phyloP scores from a whole-genome alignment of 2,888 invertebrate genomes.

The Stenoptilia bipunctidactyla region DNA sequence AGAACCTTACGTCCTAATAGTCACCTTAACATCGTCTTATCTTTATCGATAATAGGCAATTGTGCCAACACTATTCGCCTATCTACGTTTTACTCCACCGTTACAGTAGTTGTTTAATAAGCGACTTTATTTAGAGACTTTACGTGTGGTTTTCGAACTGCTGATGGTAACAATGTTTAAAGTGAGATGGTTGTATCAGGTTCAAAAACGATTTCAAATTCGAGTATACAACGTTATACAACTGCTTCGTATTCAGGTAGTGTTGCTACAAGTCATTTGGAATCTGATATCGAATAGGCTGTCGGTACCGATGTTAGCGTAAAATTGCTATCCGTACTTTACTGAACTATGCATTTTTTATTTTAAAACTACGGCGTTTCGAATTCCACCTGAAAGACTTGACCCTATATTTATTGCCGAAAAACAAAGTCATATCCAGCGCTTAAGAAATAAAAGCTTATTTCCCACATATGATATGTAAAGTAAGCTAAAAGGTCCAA shows the following conservation, averaged over 20 bases:
- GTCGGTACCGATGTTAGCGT: background rate
- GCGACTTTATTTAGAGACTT: background rate
- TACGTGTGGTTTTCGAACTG: too few relatives aligned
- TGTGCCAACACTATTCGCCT: slow-evolving; percentile 33
- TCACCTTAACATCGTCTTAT: slow-evolving; percentile 36
- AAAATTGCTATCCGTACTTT: too few relatives aligned
- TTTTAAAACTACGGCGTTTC: too few relatives aligned
- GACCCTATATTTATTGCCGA: too few relatives aligned
- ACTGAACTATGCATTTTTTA: too few relatives aligned
- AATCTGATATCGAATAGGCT: slow-evolving; percentile 37
- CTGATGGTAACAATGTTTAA: background rate
- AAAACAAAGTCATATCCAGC: too few relatives aligned
- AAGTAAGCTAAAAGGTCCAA: too few relatives aligned
- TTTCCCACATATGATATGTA: too few relatives aligned
- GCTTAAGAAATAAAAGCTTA: too few relatives aligned
- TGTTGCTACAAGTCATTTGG: slow-evolving; percentile 33
- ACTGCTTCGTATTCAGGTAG: slow-evolving; percentile 41
- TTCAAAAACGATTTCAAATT: slow-evolving; percentile 38
- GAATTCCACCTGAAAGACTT: too few relatives aligned
- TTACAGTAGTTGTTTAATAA: slow-evolving; percentile 1
- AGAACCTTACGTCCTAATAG: slow-evolving; percentile 41
- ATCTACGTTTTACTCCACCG: slow-evolving; percentile 11
- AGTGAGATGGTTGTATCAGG: slow-evolving; percentile 25
- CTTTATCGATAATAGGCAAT: slow-evolving; percentile 49
- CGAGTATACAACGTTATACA: slow-evolving; percentile 23